These are phyloP conservation scores for Trichopria drosophilae DNA, from an alignment of 2,888 invertebrate genomes.

Conservation along the genomic window DNA sequence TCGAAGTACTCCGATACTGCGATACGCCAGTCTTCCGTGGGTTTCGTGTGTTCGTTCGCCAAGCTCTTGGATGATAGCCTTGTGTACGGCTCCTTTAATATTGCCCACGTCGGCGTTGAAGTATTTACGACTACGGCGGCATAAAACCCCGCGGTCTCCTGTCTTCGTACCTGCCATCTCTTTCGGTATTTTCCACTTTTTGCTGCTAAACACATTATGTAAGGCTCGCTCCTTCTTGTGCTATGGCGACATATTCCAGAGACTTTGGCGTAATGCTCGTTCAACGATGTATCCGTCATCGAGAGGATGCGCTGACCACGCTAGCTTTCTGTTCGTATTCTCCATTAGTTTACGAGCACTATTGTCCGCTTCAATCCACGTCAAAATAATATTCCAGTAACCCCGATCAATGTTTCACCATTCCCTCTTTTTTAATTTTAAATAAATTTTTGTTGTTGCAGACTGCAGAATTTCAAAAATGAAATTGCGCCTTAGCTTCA, in stretches of 20 bases:
- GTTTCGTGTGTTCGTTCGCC: constrained; percentile 31
- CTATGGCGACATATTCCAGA: too few species aligned
- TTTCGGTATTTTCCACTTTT: constrained; percentile 35
- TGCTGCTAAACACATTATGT: constrained; percentile 6
- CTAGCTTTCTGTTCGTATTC: neutral
- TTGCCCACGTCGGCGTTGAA: constrained; percentile 52
- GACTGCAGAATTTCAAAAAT: too few species aligned
- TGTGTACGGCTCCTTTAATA: constrained; percentile 51
- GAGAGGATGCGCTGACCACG: constrained; percentile 1
- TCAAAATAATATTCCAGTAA: too few species aligned
- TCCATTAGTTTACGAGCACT: too few species aligned
- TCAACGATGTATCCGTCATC: constrained; percentile 14
- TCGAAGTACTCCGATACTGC: constrained; percentile 36
- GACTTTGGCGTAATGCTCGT: constrained; percentile 6
- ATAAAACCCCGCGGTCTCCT: constrained; percentile 38
- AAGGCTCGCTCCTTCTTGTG: constrained; percentile 3
- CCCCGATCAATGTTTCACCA: too few species aligned
- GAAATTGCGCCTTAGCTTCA: too few species aligned
- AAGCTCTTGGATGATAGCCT: constrained; percentile 46
- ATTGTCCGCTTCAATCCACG: too few species aligned
- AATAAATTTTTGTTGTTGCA: too few species aligned
- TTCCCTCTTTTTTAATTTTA: too few species aligned
- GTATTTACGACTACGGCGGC: constrained; percentile 50
- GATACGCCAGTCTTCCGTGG: constrained; percentile 15
- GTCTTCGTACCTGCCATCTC: constrained; percentile 33